Conservation (phyloP, 1,140 invertebrate species). For the Hyles vespertilio region DNA sequence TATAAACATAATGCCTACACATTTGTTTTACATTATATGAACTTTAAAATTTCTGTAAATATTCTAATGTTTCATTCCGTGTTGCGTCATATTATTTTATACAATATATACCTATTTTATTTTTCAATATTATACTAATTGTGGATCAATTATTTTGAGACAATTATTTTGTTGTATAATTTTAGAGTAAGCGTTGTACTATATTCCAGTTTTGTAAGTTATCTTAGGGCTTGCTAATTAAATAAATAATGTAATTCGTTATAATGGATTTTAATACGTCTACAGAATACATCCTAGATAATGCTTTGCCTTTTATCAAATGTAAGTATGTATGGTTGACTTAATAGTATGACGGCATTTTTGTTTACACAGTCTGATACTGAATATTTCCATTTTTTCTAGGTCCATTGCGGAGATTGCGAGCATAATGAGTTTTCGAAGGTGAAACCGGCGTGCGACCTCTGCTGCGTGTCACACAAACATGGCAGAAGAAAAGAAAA, state of each 20-base stretch:
- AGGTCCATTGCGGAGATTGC: background rate
- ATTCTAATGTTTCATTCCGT: constrained; percentile 26
- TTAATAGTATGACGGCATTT: background rate
- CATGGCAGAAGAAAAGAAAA: constrained; percentile 68
- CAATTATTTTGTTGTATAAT: constrained; percentile 44
- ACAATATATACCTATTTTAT: constrained; percentile 41
- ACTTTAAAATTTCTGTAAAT: constrained; percentile 49
- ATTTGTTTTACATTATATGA: constrained; percentile 44
- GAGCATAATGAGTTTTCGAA: constrained; percentile 2
- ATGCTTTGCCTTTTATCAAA: background rate
- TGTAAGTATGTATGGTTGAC: constrained; percentile 8
- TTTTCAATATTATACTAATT: constrained; percentile 44
- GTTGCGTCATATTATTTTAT: constrained; percentile 44
- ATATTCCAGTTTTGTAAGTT: constrained; percentile 52
- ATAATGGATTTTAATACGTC: constrained; percentile 21
- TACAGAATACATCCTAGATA: background rate
- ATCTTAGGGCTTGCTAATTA: constrained; percentile 25
- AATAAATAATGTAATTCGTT: constrained; percentile 47
- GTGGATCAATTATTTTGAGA: constrained; percentile 62
- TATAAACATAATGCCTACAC: constrained; percentile 31
- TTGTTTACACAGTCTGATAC: background rate
- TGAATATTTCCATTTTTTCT: constrained; percentile 3
- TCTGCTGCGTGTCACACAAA: background rate
- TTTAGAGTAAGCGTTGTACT: constrained; percentile 58
- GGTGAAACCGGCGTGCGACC: background rate